Percentiles rank a stretch among this genome's conserved stretches.
Evolutionary conservation across 2,888 invertebrate genomes (phyloP).

Genomic region (Stenchaetothrips biformis): DNA sequence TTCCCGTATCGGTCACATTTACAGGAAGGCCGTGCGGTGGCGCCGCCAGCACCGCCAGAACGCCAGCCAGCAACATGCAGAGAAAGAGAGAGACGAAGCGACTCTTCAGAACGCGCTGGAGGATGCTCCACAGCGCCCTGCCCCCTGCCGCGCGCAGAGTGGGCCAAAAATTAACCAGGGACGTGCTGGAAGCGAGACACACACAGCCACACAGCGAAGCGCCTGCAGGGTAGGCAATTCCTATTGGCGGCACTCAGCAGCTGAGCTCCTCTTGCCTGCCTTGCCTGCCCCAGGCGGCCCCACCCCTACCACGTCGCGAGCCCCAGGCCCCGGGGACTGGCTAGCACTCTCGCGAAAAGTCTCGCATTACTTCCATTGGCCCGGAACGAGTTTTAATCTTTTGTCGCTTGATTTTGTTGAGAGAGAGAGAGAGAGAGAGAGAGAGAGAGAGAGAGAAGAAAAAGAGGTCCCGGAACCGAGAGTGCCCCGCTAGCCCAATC

Average conservation of each 20-base stretch:
- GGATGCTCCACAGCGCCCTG: background rate
- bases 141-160: background rate
- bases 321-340: too few species aligned
- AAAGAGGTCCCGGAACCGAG: background rate
- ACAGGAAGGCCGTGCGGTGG: background rate
- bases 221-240: too few species aligned
- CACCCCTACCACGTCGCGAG: background rate
- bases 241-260: too few species aligned
- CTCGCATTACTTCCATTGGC: background rate
- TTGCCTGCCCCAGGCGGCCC: too few species aligned
- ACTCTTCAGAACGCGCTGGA: background rate
- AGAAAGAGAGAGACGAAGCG: background rate
- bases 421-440: slow-evolving; percentile 16
- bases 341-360: background rate
- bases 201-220: too few species aligned
- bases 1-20: background rate
- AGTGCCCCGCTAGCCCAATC: too few species aligned
- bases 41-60: background rate
- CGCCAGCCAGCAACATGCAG: too few species aligned
- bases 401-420: background rate
- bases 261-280: too few species aligned
- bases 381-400: background rate
- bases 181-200: too few species aligned
- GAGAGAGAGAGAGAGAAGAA: slow-evolving; percentile 26
- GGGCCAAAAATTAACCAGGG: background rate